Percentiles rank a stretch among this genome's conserved stretches.
Conservation (phyloP, 2,797 vertebrate genomes). For the Mycteria americana region DNA sequence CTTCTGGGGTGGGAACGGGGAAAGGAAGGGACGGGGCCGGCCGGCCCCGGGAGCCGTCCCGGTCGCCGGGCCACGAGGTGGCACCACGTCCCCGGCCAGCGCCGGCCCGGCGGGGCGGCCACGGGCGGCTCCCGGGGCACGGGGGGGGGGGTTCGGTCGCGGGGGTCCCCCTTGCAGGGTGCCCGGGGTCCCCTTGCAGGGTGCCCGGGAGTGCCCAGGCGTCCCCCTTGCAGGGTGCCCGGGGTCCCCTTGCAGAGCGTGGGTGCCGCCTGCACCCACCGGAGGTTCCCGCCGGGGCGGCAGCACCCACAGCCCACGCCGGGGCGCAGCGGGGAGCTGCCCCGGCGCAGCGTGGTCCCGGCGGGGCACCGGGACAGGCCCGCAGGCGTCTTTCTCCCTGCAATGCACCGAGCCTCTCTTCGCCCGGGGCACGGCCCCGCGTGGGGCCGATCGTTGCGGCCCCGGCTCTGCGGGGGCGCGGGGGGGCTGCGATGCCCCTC, state of each 20-base stretch:
- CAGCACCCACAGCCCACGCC: background rate
- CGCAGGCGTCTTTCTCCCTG: fast-evolving
- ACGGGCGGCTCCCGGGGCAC: too few species aligned
- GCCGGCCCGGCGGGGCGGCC: background rate
- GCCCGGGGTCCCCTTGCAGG: too few species aligned
- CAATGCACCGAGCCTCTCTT: fast-evolving
- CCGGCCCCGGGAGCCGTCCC: background rate
- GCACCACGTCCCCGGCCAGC: slow-evolving; percentile 12
- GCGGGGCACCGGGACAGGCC: background rate
- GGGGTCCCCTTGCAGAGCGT: background rate
- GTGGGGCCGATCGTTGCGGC: background rate
- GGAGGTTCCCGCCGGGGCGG: too few species aligned
- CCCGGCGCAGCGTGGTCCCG: fast-evolving
- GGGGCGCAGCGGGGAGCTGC: background rate
- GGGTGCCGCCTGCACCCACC: background rate
- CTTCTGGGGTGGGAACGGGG: background rate
- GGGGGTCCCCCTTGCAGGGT: too few species aligned
- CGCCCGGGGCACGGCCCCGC: background rate
- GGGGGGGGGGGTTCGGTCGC: too few species aligned
- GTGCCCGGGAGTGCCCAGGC: background rate
- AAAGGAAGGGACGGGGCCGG: background rate
- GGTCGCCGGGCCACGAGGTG: slow-evolving; percentile 10
- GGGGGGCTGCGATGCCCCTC: background rate
- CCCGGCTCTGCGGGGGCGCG: background rate
- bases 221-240: background rate